A percentile compares a stretch with the other conserved stretches of the same genome.
phyloP scores from a whole-genome alignment of 2,113 vertebrate species.

The Catagonus wagneri region DNA sequence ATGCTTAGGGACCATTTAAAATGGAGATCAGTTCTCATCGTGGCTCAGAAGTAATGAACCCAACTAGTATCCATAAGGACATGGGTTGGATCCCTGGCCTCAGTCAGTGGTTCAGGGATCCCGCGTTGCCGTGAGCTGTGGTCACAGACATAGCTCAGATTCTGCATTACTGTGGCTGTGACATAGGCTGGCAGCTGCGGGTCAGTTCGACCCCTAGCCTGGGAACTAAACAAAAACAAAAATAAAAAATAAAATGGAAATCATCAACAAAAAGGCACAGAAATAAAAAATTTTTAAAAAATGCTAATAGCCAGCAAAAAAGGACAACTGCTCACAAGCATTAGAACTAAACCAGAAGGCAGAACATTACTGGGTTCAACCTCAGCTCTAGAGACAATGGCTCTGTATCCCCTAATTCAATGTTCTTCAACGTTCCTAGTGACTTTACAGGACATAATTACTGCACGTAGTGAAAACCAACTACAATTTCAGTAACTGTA shows the following conservation, averaged over 20 bases:
- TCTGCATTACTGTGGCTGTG: too few relatives aligned
- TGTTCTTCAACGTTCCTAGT: not conserved
- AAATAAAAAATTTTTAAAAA: not conserved
- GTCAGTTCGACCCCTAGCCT: too few relatives aligned
- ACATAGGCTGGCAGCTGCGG: too few relatives aligned
- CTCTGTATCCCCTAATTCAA: not conserved
- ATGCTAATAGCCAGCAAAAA: not conserved
- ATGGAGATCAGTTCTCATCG: not conserved
- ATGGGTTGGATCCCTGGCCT: too few relatives aligned
- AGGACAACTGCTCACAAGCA: not conserved
- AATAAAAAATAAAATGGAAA: not conserved
- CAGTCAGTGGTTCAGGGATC: too few relatives aligned
- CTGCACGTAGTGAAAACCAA: not conserved
- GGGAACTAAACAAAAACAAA: too few relatives aligned
- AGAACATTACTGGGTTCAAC: not conserved
- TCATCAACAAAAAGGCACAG: not conserved
- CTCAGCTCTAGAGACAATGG: not conserved
- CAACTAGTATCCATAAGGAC: too few relatives aligned
- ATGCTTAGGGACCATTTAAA: not conserved
- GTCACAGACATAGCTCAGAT: too few relatives aligned
- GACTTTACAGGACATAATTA: not conserved
- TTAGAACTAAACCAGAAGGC: not conserved
- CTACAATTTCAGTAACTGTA: not conserved
- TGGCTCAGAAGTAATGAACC: too few relatives aligned
- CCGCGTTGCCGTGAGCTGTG: too few relatives aligned